Conservation (phyloP, 92 coral and sea anemone species). For the Siderastrea radians region DNA sequence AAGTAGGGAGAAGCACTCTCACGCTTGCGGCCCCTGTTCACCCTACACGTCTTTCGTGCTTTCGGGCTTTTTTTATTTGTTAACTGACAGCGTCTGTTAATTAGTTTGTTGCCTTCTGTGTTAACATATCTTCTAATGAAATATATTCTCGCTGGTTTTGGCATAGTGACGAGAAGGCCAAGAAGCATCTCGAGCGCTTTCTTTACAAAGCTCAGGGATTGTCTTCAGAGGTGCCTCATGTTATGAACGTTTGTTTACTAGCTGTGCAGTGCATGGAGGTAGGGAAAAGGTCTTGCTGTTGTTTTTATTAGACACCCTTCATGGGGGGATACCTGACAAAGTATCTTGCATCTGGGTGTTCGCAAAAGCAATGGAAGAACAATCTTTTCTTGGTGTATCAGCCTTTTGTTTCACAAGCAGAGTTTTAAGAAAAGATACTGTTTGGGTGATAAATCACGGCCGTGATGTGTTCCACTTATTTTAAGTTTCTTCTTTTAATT, state of each 20-base stretch:
- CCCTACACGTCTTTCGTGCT: no score
- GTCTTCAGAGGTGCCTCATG: constrained; percentile 69
- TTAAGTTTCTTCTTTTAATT: no score
- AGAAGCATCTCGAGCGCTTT: constrained; percentile 70
- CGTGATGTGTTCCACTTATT: no score
- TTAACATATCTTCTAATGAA: neutral
- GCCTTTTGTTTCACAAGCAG: no score
- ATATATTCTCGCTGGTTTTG: neutral
- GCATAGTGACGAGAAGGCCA: constrained; percentile 59
- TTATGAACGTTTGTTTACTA: constrained; percentile 80
- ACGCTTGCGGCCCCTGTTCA: no score
- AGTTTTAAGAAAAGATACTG: no score
- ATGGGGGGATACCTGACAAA: neutral
- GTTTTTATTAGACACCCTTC: neutral
- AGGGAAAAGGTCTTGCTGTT: neutral
- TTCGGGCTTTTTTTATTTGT: neutral
- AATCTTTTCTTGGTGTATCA: no score
- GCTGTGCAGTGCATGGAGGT: constrained; percentile 96
- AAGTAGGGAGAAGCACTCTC: no score
- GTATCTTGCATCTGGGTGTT: no score
- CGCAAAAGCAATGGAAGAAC: no score
- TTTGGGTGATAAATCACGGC: no score
- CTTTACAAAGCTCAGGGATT: constrained; percentile 70
- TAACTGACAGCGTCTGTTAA: neutral
- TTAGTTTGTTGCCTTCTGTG: neutral